Evolutionary conservation across 1,140 invertebrate genomes (phyloP), one percentile per base, ranked within the genome.

Genomic region (Gonatopus flavifemur): DNA sequence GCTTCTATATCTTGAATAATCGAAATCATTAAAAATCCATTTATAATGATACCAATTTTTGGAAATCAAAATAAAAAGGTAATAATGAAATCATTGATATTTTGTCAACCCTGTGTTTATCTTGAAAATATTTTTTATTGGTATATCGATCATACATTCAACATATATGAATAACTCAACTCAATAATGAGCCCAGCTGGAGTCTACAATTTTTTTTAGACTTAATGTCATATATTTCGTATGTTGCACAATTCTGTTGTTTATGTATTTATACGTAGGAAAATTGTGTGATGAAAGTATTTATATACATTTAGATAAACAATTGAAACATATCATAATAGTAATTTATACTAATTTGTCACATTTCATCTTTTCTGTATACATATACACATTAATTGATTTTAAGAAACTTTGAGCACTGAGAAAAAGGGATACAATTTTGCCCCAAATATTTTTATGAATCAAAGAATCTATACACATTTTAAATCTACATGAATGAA

Each of bases 81-180:
- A 39, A 25, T 12, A 13, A 13, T 0, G 12, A 39, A 37, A 20
- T 3, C 19, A 24, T 24, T 30, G 2, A 19, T 33, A 21, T 20
- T 42, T 39, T 15, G 30, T 7, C 12, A 50, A 40, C 24, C 9
- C 25, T 46, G 10, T 20, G 44, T 64, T 58, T 70, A 69, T 76
- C 67, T 77, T 77, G 74, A 77, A 77, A 77, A 77, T 77, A 61
- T 49, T 74, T 75, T 77, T 76, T 76, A 77, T 74, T 76, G 69
- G 70, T 69, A 63, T 64, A 71, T 72, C 52, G 64, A 51, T 76
- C 68, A 55, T 74, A 74, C 69, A 72, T 70, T 67, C 31, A 69
- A 74, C 69, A 75, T 72, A 57, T 70, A 74, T 59, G n/a, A 71
- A 63, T 67, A 61, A 62, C 58, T 72, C 59, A 60, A 62, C 59